phyloP scores from a whole-genome alignment of 1,140 invertebrate genomes.

The Palaemon carinicauda region DNA sequence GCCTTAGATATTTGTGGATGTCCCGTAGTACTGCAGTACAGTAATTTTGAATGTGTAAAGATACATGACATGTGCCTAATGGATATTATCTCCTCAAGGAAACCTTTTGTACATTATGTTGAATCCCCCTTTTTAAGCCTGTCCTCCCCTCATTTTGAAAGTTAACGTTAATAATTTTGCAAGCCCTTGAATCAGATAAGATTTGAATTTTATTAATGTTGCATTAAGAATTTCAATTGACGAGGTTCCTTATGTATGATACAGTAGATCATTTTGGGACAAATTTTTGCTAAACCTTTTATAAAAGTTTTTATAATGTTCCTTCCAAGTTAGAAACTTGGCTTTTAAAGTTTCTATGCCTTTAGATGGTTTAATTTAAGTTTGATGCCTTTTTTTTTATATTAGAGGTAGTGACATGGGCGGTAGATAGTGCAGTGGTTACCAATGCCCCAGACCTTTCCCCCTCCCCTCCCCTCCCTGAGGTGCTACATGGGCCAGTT shows the following conservation, averaged over 20 bases:
- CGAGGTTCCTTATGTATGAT: no score
- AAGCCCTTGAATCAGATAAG: no score
- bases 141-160: no score
- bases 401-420: neutral
- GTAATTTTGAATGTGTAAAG: neutral
- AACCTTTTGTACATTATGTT: neutral
- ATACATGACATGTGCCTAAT: neutral
- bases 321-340: no score
- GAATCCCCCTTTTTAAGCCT: no score
- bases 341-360: neutral
- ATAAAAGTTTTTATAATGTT: no score
- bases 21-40: slow-evolving; percentile 9
- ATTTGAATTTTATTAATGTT: no score
- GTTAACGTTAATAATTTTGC: no score
- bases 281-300: no score
- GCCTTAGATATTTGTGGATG: slow-evolving; percentile 7
- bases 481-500: slow-evolving; percentile 24
- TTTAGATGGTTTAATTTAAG: neutral
- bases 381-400: neutral
- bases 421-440: slow-evolving; percentile 44
- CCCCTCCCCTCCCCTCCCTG: neutral
- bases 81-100: neutral
- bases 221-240: no score
- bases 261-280: no score
- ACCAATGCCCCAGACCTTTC: slow-evolving; percentile 22